Conservation (phyloP, 2,113 vertebrate species). For the mouse (Mus musculus) region GRCm39 chr1:164628001-164628500, state of each 20-base stretch:
- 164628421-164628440: neutral
- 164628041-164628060: neutral
- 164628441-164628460: neutral
- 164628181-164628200: neutral
- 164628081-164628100: neutral
- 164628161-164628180: neutral
- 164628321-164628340: neutral
- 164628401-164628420: neutral
- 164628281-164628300: neutral
- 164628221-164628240: neutral
- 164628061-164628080: neutral
- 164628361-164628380: neutral
- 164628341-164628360: neutral
- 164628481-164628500: neutral
- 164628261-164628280: neutral
- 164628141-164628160: neutral
- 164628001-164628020: neutral
- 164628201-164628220: neutral
- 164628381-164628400: rapidly evolving
- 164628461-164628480: neutral
- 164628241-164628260: neutral
- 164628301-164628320: neutral
- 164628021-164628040: neutral
- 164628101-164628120: neutral
- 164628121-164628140: neutral